A percentile compares a stretch with the other conserved stretches of the same genome.
Conservation (phyloP, 2,888 invertebrate species). For the Hemistola chrysoprasaria region DNA sequence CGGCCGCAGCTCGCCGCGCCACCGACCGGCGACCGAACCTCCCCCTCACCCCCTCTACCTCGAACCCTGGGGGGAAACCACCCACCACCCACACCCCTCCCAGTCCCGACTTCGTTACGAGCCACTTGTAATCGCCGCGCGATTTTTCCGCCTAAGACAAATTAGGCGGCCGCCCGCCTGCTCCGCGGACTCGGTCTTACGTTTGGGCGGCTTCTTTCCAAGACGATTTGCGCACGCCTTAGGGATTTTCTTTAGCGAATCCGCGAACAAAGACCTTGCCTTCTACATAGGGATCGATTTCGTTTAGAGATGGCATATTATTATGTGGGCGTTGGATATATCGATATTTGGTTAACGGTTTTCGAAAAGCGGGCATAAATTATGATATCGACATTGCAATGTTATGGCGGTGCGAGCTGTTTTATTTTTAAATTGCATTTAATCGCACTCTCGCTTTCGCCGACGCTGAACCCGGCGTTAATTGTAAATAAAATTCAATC, state of each 20-base stretch:
- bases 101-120: slow-evolving; percentile 78
- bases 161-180: slow-evolving; percentile 74
- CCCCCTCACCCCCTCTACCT: slow-evolving; percentile 30
- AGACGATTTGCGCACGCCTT: slow-evolving; percentile 61
- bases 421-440: slow-evolving; percentile 81
- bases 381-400: slow-evolving; percentile 52
- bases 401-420: slow-evolving; percentile 65
- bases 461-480: slow-evolving; percentile 68
- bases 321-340: slow-evolving; percentile 1
- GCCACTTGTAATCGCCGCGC: slow-evolving; percentile 81
- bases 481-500: slow-evolving; percentile 82
- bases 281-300: slow-evolving; percentile 5
- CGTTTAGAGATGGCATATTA: slow-evolving; percentile 1
- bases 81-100: slow-evolving; percentile 40
- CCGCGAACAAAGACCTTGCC: slow-evolving; percentile 1
- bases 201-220: slow-evolving; percentile 70
- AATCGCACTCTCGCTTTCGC: slow-evolving; percentile 77
- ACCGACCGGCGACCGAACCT: slow-evolving; percentile 40
- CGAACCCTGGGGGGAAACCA: slow-evolving; percentile 33
- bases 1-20: slow-evolving; percentile 56
- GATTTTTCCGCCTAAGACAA: slow-evolving; percentile 82
- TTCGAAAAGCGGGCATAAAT: slow-evolving; percentile 36
- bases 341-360: not conserved
- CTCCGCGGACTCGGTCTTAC: slow-evolving; percentile 49
- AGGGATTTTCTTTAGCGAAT: slow-evolving; percentile 30